Base-by-base conservation (phyloP, 2,797 vertebrate species). In the Clarias laeviceps region DNA sequence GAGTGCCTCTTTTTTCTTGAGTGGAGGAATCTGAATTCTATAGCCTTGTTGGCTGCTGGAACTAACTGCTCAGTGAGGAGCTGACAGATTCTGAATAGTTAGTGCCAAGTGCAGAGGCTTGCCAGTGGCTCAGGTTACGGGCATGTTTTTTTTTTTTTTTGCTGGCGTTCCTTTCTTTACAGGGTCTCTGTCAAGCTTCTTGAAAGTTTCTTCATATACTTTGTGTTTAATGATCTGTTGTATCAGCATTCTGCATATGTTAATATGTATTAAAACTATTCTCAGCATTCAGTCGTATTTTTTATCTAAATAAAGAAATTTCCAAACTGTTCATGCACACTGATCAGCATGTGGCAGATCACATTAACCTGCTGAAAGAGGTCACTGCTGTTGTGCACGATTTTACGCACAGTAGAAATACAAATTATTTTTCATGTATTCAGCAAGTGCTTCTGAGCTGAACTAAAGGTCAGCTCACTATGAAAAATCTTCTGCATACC, bases 61-160 rank as follows among this genome's bases (percentile, higher is more conserved):
- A 82, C 85, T 82, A 85, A 84, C 81, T 76, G 8, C 20, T 85
- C 85, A 82, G 79, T 79, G 78, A 78, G 73, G 87, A 81, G 87
- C 87, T 61, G 29, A 78, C 32, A 61, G 56, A 61, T n/a, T 78
- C 76, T 15, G 32, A 78, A 20, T 24, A 37, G 76, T 29, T 34
- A 59, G 11, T 61, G 76, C 76, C 76, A 78, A 78, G 32, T 61
- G 12, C 12, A 14, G 11, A 37, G 29, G 29, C 29, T 57, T 90
- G 88, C 84, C 72, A 87, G 84, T 76, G 69, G 89, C 86, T 94
- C 92, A 56, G 57, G 89, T 94, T 95, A 92, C 93, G 90, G 84
- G 84, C 87, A 86, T 82, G 86, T 89, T 87, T 85, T 20, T 15
- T 56, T 40, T 85, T 20, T 15, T 56, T 56, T 61, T 20, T 5